Base-by-base conservation (phyloP, 2,113 vertebrate genomes). In the Spizaetus ornatus region DNA sequence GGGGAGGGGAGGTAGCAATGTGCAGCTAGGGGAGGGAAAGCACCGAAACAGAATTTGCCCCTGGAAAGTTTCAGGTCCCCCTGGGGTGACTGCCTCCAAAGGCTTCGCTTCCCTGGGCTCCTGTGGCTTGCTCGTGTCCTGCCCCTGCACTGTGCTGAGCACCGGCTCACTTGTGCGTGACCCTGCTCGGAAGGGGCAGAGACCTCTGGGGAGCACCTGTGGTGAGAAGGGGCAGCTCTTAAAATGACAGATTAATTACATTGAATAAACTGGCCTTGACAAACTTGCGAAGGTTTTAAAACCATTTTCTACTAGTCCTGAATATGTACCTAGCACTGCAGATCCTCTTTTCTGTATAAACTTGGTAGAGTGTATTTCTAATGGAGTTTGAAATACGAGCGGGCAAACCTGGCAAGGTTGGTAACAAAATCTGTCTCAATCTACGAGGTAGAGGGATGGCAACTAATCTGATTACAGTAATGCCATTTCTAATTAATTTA, bases 381-480 rank as follows among this genome's bases (percentile, higher is more conserved):
- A 38, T 7, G 27, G 52, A 38, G 40, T 9, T 36, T 55, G 58
- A 26, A 27, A 62, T 66, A 29, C 11, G 23, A 67, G 48, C 2
- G 2, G 45, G 42, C 66, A 36, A 59, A 58, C 53, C 59, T 20
- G 32, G 20, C 74, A 73, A 76, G 56, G 74, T 53, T 50, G 71
- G 70, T 72, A 82, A 76, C 82, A 92, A 93, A 77, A 85, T 67
- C 63, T 38, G 38, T 40, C 76, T 65, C 87, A 43, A 36, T n/a
- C 69, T 69, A 7, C 6, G 8, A 91, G 86, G 82, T 77, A 40
- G 22, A 58, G 42, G 62, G 79, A 48, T 36, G 80, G 71, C 31
- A 71, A 40, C 77, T 96, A 88, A 96, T 87, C 95, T 97, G 86
- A 95, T 97, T 80, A 70, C 43, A 73, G 77, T 45, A 71, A 78